A percentile compares a stretch with the other conserved stretches of the same genome.
These are phyloP conservation scores for Procambarus virginalis DNA, from an alignment of 1,140 invertebrate species.

Conservation along the genomic window DNA sequence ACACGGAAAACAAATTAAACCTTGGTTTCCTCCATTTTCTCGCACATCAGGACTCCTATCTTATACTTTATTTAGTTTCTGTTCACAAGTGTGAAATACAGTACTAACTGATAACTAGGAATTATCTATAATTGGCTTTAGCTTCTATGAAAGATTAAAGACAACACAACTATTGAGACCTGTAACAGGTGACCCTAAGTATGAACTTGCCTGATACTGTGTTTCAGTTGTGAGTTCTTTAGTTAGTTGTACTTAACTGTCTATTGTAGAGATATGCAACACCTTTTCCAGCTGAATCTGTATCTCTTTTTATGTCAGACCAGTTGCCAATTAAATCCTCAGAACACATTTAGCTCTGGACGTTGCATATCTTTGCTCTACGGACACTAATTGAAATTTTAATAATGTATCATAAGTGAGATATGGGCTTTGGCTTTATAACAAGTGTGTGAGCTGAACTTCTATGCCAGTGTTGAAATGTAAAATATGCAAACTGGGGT, in stretches of 20 bases:
- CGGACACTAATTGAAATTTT: not conserved
- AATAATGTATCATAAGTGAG: not conserved
- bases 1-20: conserved; percentile 21
- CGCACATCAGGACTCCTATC: conserved; percentile 7
- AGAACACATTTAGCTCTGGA: not conserved
- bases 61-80: conserved; percentile 26
- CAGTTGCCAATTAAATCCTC: not conserved
- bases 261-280: conserved; percentile 5
- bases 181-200: too few species aligned
- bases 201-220: not conserved
- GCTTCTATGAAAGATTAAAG: not conserved
- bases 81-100: not conserved
- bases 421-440: conserved; percentile 4
- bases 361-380: conserved; percentile 16
- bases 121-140: not conserved
- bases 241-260: not conserved
- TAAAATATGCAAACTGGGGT: too few species aligned
- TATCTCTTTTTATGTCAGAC: not conserved
- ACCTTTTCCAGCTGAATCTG: not conserved
- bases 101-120: not conserved
- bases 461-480: not conserved
- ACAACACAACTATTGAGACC: conserved; percentile 5
- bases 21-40: conserved; percentile 7
- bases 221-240: not conserved
- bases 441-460: conserved; percentile 34